These are phyloP conservation scores for Sarotherodon lohbergeri DNA, from an alignment of 2,113 vertebrate genomes.

Conservation along the genomic window DNA sequence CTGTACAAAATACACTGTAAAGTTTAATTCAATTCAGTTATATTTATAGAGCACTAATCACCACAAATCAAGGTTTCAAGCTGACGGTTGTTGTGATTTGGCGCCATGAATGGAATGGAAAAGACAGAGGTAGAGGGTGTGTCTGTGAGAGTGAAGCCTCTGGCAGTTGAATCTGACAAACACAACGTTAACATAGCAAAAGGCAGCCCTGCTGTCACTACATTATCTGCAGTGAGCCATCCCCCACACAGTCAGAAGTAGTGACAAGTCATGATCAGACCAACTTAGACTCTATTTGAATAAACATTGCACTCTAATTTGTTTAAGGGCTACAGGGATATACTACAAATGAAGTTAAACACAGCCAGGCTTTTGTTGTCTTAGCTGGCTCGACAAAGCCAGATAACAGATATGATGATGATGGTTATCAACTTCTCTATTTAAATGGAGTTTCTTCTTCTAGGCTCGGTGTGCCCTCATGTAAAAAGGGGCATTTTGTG, in stretches of 20 bases:
- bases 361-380: not conserved
- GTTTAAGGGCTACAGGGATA: not conserved
- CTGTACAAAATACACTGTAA: not conserved
- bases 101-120: not conserved
- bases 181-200: constrained; percentile 42
- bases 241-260: not conserved
- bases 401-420: not conserved
- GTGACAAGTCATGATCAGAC: not conserved
- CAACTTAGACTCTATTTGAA: not conserved
- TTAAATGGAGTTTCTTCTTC: not conserved
- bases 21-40: not conserved
- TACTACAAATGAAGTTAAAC: not conserved
- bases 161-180: not conserved
- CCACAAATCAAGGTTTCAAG: not conserved
- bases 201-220: not conserved
- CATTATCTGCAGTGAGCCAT: not conserved
- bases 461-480: not conserved
- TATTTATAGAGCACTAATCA: not conserved
- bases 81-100: not conserved
- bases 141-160: not conserved
- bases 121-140: not conserved
- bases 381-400: not conserved
- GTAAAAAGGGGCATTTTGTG: not conserved
- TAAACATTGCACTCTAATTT: not conserved
- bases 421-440: not conserved